Conservation (phyloP, 2,113 vertebrate genomes). For the Hypanus sabinus region DNA sequence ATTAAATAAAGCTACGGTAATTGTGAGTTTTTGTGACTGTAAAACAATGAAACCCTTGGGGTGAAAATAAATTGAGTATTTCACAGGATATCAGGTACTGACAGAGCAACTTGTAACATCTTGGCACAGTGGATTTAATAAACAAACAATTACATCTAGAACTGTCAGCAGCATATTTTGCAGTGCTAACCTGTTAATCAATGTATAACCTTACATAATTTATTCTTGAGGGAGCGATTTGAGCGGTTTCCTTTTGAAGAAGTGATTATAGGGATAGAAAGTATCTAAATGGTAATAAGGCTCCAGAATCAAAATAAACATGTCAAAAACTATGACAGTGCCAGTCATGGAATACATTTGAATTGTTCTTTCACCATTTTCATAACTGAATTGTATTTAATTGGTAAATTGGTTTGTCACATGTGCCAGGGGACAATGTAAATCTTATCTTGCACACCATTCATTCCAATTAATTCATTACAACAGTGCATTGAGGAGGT, state of each 20-base stretch:
- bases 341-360: background rate
- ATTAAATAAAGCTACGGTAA: background rate
- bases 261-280: background rate
- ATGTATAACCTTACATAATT: background rate
- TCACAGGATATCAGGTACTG: background rate
- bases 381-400: background rate
- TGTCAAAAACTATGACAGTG: background rate
- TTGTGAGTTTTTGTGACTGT: background rate
- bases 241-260: background rate
- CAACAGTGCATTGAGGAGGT: no score
- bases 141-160: background rate
- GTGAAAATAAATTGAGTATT: slow-evolving; percentile 20
- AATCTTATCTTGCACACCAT: no score
- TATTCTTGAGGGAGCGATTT: background rate
- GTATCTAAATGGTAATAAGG: background rate
- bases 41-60: background rate
- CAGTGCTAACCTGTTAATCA: background rate
- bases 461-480: no score
- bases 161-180: background rate
- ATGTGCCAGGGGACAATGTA: no score
- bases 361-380: background rate
- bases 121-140: background rate
- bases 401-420: no score
- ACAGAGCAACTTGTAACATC: slow-evolving; percentile 11
- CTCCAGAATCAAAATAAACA: background rate